These are phyloP conservation scores for Bradypus variegatus DNA, from an alignment of 2,797 vertebrate genomes.

Conservation along the genomic window DNA sequence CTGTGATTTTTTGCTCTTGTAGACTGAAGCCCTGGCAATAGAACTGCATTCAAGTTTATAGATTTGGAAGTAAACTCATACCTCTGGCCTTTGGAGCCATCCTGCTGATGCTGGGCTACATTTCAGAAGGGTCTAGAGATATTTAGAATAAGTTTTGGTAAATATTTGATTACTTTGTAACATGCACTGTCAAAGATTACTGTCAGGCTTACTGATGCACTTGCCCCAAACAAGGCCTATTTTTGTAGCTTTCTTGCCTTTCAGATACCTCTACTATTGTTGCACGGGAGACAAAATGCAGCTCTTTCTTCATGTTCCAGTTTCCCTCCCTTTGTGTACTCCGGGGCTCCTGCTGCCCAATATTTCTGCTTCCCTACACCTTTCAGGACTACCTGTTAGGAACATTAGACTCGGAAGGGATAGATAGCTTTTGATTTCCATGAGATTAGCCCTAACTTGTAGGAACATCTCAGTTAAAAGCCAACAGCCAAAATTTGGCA, in stretches of 20 bases:
- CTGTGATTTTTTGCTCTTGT: background rate
- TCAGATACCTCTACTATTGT: background rate
- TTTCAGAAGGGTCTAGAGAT: conserved; percentile 21
- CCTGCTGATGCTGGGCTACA: background rate
- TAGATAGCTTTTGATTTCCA: background rate
- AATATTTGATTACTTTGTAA: background rate
- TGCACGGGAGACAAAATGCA: background rate
- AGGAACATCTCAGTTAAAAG: conserved; percentile 9
- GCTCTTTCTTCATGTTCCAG: background rate
- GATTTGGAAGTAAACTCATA: background rate
- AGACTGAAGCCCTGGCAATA: background rate
- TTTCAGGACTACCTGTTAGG: background rate
- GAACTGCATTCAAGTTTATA: background rate
- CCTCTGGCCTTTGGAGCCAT: background rate
- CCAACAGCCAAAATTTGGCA: background rate
- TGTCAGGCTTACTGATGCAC: background rate
- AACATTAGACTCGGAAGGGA: background rate
- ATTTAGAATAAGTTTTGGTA: background rate
- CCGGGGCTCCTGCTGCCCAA: background rate
- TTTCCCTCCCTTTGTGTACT: background rate
- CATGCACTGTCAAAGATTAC: background rate
- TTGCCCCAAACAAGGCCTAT: background rate
- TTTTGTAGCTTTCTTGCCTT: background rate
- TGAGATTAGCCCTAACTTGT: background rate
- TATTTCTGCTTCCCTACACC: background rate